Evolutionary conservation across 2,113 vertebrate species (phyloP).

Genomic region (pig (Sus scrofa)): T2T-Sscrofa CM000826.6:81175001-81175500

Average conservation of each 20-base stretch:
- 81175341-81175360: too few relatives aligned
- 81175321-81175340: background rate
- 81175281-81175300: background rate
- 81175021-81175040: slow-evolving; percentile 49
- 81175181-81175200: background rate
- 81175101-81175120: background rate
- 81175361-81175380: background rate
- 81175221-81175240: background rate
- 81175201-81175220: background rate
- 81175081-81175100: background rate
- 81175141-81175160: slow-evolving; percentile 10
- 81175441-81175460: background rate
- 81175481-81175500: background rate
- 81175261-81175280: background rate
- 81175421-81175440: background rate
- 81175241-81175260: background rate
- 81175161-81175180: background rate
- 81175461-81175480: background rate
- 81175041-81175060: background rate
- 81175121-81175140: background rate
- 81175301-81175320: too few relatives aligned
- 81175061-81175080: slow-evolving; percentile 46
- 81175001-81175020: background rate
- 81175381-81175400: background rate
- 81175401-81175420: background rate